These are phyloP conservation scores for Euwallacea fornicatus DNA, from an alignment of 1,140 invertebrate species.

Conservation along the genomic window DNA sequence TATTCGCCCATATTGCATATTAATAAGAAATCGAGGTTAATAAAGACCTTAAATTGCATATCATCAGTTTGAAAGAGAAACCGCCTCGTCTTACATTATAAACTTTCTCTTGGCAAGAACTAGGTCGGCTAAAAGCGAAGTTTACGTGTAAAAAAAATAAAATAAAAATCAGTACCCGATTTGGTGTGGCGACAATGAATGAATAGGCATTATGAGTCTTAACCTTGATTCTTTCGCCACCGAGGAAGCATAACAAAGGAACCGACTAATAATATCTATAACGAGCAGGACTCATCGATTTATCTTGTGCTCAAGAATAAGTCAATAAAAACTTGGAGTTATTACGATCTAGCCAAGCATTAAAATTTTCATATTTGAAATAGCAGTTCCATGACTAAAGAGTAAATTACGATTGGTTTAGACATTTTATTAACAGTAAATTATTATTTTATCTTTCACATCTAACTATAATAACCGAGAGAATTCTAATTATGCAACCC, in stretches of 20 bases:
- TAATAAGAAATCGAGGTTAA: not conserved
- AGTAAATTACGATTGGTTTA: not conserved
- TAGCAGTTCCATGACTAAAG: not conserved
- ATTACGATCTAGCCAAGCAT: not conserved
- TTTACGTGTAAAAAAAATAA: not conserved
- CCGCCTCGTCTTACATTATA: slow-evolving; percentile 1
- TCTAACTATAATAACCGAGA: slow-evolving; percentile 1
- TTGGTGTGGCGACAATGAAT: not conserved
- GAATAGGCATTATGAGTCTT: not conserved
- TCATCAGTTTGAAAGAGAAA: slow-evolving; percentile 1
- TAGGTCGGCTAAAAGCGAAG: not conserved
- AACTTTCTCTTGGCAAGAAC: not conserved
- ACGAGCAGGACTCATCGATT: no score
- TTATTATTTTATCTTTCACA: slow-evolving; percentile 3
- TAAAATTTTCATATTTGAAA: not conserved
- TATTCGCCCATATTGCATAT: not conserved
- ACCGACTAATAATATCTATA: no score
- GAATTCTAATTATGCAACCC: slow-evolving; percentile 4
- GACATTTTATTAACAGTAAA: slow-evolving; percentile 5
- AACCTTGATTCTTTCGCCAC: no score
- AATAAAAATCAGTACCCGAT: not conserved
- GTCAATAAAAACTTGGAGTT: no score
- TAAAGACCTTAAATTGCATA: not conserved
- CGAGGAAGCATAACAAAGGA: no score
- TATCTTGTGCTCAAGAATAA: no score